phyloP scores from a whole-genome alignment of 1,140 invertebrate species.

The Chironomus tepperi region DNA sequence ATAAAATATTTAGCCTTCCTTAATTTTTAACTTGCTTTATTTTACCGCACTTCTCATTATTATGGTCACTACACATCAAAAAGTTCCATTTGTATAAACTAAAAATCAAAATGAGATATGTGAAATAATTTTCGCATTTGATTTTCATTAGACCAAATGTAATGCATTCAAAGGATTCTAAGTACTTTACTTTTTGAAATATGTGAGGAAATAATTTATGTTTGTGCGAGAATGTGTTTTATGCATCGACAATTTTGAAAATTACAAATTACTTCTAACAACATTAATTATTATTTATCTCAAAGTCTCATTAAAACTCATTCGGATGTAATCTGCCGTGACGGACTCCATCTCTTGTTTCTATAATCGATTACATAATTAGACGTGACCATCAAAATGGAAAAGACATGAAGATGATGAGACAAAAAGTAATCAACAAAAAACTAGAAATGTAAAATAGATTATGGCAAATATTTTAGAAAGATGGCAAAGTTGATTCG shows the following conservation, averaged over 20 bases:
- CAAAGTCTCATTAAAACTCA: conserved; percentile 17
- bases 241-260: neutral
- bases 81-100: neutral
- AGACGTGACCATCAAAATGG: conserved; percentile 19
- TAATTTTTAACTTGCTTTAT: too few species aligned
- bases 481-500: too few species aligned
- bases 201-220: neutral
- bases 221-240: neutral
- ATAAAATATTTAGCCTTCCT: neutral
- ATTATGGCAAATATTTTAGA: too few species aligned
- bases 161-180: neutral
- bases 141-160: conserved; percentile 14
- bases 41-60: too few species aligned
- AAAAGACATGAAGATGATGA: neutral
- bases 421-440: neutral
- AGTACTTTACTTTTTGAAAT: too few species aligned
- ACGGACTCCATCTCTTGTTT: neutral
- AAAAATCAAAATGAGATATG: neutral
- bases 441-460: neutral
- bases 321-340: conserved; percentile 11
- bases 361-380: conserved; percentile 23
- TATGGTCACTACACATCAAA: too few species aligned
- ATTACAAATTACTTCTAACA: neutral
- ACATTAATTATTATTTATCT: conserved; percentile 15
- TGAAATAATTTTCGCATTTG: neutral